phyloP scores from a whole-genome alignment of 2,797 vertebrate species.

The Lutjanus argentimaculatus region DNA sequence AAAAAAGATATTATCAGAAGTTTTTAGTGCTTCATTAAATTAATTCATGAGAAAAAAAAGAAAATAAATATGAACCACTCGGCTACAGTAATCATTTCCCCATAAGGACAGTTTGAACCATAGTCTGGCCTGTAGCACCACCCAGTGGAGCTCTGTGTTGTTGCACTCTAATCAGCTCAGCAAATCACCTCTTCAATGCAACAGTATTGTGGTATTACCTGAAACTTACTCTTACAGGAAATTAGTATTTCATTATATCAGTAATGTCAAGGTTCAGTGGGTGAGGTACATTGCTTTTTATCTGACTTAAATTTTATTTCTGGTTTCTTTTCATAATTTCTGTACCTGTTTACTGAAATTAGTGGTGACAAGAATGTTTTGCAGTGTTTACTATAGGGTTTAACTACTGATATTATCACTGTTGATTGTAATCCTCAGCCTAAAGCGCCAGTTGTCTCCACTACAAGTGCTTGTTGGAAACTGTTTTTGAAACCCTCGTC shows the following conservation, averaged over 20 bases:
- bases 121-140: conserved; percentile 34
- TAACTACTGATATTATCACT: not conserved
- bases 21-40: not conserved
- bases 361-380: not conserved
- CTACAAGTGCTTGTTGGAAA: not conserved
- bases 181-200: not conserved
- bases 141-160: conserved; percentile 50
- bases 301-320: not conserved
- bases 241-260: not conserved
- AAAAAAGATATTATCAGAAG: too few relatives aligned
- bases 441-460: not conserved
- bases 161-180: conserved; percentile 1
- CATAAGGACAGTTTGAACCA: not conserved
- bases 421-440: not conserved
- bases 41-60: too few relatives aligned
- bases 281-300: not conserved
- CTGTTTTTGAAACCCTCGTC: too few relatives aligned
- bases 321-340: not conserved
- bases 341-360: not conserved
- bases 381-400: not conserved
- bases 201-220: not conserved
- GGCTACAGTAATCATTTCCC: not conserved
- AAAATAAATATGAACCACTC: not conserved
- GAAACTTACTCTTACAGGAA: too few relatives aligned
- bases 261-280: not conserved